These are phyloP conservation scores for Rhodeus uyekii DNA, from an alignment of 2,797 vertebrate genomes.

Conservation along the genomic window DNA sequence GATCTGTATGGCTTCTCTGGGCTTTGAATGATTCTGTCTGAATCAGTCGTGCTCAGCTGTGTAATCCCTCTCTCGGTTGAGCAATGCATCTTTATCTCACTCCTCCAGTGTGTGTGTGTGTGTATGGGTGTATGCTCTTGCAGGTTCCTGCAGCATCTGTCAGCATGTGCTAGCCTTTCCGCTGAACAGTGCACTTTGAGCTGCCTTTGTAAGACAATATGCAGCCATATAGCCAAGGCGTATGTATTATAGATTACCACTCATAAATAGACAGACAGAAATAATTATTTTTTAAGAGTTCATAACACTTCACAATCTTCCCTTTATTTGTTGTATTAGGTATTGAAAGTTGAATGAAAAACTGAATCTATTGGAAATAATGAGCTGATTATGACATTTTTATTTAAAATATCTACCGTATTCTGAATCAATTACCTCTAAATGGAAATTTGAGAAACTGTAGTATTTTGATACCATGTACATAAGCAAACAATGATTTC, in stretches of 20 bases:
- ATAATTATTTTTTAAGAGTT: conserved; percentile 14
- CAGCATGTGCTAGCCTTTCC: conserved; percentile 59
- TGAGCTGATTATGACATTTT: background rate
- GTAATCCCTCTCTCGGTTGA: conserved; percentile 43
- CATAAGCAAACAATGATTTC: background rate
- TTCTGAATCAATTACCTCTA: background rate
- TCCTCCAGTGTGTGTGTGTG: conserved; percentile 30
- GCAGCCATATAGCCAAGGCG: conserved; percentile 54
- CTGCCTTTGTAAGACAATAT: conserved; percentile 59
- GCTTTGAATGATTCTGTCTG: conserved; percentile 54
- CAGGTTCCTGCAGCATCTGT: conserved; percentile 59
- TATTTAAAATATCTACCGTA: background rate
- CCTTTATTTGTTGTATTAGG: background rate
- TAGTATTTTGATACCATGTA: background rate
- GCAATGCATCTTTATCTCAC: conserved; percentile 51
- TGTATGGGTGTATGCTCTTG: conserved; percentile 37
- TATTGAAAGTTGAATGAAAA: background rate
- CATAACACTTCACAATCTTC: conserved; percentile 19
- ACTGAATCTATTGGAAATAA: conserved; percentile 1
- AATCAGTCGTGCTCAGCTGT: conserved; percentile 47
- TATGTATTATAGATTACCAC: conserved; percentile 60
- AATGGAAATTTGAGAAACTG: background rate
- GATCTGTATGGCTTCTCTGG: conserved; percentile 47
- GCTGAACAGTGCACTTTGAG: conserved; percentile 62
- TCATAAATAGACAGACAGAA: conserved; percentile 46